phyloP scores from a whole-genome alignment of 2,797 vertebrate species.

The Galago senegalensis region DNA sequence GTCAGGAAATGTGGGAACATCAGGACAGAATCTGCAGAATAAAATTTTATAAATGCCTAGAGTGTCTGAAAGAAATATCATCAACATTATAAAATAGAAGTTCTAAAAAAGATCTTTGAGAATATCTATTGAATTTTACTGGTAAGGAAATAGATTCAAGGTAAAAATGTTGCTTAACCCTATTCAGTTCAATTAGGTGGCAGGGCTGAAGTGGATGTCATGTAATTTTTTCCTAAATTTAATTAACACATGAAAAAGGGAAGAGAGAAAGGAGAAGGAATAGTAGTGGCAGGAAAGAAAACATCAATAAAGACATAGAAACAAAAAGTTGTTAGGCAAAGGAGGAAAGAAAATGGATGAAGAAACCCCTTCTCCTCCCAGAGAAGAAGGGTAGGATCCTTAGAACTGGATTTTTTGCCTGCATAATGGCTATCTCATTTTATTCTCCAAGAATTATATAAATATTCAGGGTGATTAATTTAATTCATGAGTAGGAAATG shows the following conservation, averaged over 20 bases:
- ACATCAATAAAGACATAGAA: neutral
- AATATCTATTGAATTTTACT: slow-evolving; percentile 45
- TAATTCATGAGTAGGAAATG: neutral
- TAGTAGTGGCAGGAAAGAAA: neutral
- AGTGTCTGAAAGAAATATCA: slow-evolving; percentile 63
- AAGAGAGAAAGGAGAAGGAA: neutral
- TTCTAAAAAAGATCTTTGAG: neutral
- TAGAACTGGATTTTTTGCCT: neutral
- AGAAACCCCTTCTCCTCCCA: rapidly evolving
- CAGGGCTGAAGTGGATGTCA: neutral
- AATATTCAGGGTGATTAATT: neutral
- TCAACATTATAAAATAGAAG: slow-evolving; percentile 38
- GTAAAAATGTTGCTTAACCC: slow-evolving; percentile 26
- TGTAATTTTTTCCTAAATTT: neutral
- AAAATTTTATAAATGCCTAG: slow-evolving; percentile 74
- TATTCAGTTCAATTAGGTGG: neutral
- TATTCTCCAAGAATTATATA: neutral
- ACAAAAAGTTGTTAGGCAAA: neutral
- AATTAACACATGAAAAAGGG: neutral
- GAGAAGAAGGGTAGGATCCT: neutral
- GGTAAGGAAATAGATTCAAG: slow-evolving; percentile 17
- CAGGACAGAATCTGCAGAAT: slow-evolving; percentile 70
- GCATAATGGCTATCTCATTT: neutral
- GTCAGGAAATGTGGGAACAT: slow-evolving; percentile 73
- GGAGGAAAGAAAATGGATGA: neutral